Evolutionary conservation across 1,140 invertebrate genomes (phyloP), one percentile per base, ranked within the genome.

Genomic region (Berghia stephanieae): DNA sequence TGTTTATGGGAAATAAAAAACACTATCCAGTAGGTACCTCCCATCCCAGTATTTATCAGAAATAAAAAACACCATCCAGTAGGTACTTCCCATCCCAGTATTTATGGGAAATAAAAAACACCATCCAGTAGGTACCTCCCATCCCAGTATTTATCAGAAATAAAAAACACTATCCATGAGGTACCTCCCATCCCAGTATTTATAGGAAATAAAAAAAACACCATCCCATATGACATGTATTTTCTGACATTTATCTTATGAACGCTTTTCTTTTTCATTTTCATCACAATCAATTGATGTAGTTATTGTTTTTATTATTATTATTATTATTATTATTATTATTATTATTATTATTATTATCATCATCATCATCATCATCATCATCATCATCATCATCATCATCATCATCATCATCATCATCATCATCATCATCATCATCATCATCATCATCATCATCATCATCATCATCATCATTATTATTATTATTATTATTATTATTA

Each of bases 301-400:
- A 6, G 10, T 60, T 8, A 60, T 60, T 21, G 46, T 49, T n/a
- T 49, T 49, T n/a, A 49, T n/a, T n/a, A 49, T n/a, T n/a, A n/a
- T 49, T n/a, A 49, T 49, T n/a, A n/a, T 49, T n/a, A 49, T 49
- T n/a, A n/a, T 49, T n/a, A n/a, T 49, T n/a, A 49, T 49, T n/a
- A 49, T 49, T n/a, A 49, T 49, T n/a, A 49, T 49, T 49, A n/a
- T 49, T n/a, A n/a, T 49, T n/a, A n/a, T 49, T n/a, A n/a, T 49
- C 46, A n/a, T 49, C 46, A 49, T 49, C 46, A 49, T 49, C 46
- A 49, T 49, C 46, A 49, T 49, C 46, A 49, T 49, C 46, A 49
- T 49, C 46, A 49, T 49, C 46, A 49, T 49, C 46, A 49, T 49
- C 46, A 49, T 49, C 46, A 49, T 49, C 46, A n/a, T 49, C 46